Evolutionary conservation across 2,797 vertebrate species (phyloP), one percentile per base, ranked within the genome.

Genomic region (Diglossa cyanea): DNA sequence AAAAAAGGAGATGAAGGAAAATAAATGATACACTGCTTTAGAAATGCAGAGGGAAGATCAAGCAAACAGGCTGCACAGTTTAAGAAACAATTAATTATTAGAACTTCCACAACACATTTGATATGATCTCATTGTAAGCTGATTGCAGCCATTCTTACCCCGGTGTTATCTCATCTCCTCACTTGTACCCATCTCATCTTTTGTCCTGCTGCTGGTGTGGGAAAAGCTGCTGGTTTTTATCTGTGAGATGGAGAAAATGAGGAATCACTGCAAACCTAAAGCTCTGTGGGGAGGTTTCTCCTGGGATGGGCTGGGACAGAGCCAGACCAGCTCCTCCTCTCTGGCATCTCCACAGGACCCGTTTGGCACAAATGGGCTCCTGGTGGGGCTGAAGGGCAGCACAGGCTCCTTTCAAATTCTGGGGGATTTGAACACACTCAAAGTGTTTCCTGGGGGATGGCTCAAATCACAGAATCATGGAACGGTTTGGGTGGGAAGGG

Each of bases 71-170:
- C 80, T 66, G 63, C 67, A 61, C n/a, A 55, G 86, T 84, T 96
- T 88, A 94, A 95, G 93, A 86, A 92, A 90, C 94, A 90, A 90
- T 94, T 96, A 93, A 94, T 92, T 92, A 90, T 63, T 71, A 65
- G 70, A 86, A 86, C 82, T 83, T 91, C 65, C 83, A 86, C 76
- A 88, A 86, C 33, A 48, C 17, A 11, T 88, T 70, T 77, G 86
- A 78, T 81, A 51, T 11, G 30, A 72, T 83, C 66, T 90, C 73
- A 54, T 33, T 75, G 62, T 66, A 58, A 74, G 23, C 58, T 84
- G 83, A 86, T 51, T 80, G 86, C 45, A 83, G 86, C 39, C 66
- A 57, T 83, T 86, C 79, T 85, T 33, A 19, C 1, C 48, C 44
- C 35, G 3, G 18, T 2, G 25, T 42, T 54, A 26, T 60, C 54